phyloP scores from a whole-genome alignment of 2,113 vertebrate genomes.

The Pollimyrus isidori region DNA sequence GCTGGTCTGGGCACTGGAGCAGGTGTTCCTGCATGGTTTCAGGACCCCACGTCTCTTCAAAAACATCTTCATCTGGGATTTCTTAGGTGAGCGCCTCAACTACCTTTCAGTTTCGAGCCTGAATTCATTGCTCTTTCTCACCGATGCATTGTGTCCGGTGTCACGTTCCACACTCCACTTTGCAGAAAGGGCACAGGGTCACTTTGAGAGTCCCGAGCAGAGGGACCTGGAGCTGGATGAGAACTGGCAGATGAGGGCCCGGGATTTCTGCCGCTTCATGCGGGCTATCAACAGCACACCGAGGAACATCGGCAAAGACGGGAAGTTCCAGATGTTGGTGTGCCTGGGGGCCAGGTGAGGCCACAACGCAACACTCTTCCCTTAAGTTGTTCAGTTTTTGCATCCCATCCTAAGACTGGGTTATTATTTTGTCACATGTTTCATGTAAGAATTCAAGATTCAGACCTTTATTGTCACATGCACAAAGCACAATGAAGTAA shows the following conservation, averaged over 20 bases:
- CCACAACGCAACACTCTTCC: background rate
- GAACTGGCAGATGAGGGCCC: slow-evolving; percentile 86
- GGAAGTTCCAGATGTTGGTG: slow-evolving; percentile 97
- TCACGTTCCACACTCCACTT: slow-evolving; percentile 27
- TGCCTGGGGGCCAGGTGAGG: slow-evolving; percentile 91
- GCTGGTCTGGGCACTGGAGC: slow-evolving; percentile 90
- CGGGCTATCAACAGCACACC: slow-evolving; percentile 87
- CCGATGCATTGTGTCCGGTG: background rate
- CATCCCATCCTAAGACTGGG: background rate
- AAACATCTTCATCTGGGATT: slow-evolving; percentile 98
- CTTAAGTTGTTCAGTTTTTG: background rate
- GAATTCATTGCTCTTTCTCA: background rate
- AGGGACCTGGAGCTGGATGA: slow-evolving; percentile 76
- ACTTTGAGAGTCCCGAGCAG: slow-evolving; percentile 86
- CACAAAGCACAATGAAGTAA: background rate
- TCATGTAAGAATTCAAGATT: background rate
- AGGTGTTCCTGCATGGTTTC: slow-evolving; percentile 95
- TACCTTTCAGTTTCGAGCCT: background rate
- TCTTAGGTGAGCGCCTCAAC: slow-evolving; percentile 69
- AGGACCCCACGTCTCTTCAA: slow-evolving; percentile 95
- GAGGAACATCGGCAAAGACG: slow-evolving; percentile 95
- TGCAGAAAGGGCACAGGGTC: slow-evolving; percentile 91
- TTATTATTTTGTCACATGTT: background rate
- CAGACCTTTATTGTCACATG: background rate
- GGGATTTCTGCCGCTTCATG: slow-evolving; percentile 88